Evolutionary conservation across 2,888 invertebrate genomes (phyloP).

Genomic region (Hoplodrina blanda): DNA sequence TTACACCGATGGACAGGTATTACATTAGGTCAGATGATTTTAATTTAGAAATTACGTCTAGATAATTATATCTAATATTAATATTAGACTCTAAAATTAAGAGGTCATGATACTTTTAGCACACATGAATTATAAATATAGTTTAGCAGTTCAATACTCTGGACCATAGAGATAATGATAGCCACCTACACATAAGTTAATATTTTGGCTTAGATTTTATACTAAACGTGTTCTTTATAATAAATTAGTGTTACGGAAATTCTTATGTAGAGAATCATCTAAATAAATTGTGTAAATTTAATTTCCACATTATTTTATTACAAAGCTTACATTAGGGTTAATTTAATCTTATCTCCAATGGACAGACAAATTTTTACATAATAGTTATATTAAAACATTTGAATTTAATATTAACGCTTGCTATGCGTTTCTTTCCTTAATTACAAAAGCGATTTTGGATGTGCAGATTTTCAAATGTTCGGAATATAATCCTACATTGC

Average conservation of each 20-base stretch:
- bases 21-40: conserved; percentile 70
- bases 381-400: conserved; percentile 31
- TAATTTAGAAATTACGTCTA: conserved; percentile 69
- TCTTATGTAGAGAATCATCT: conserved; percentile 81
- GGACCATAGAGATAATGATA: conserved; percentile 75
- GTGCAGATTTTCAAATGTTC: conserved; percentile 60
- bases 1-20: conserved; percentile 73
- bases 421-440: conserved; percentile 64
- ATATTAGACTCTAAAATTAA: conserved; percentile 83
- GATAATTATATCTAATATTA: conserved; percentile 67
- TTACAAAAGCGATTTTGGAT: conserved; percentile 73
- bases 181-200: conserved; percentile 78
- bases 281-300: conserved; percentile 86
- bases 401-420: conserved; percentile 53
- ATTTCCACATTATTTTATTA: conserved; percentile 81
- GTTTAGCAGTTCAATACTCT: conserved; percentile 71
- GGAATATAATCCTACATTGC: conserved; percentile 57
- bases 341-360: conserved; percentile 62
- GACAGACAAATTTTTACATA: conserved; percentile 61
- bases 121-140: conserved; percentile 72
- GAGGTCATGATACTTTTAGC: conserved; percentile 76
- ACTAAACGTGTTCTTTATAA: conserved; percentile 66
- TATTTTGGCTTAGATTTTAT: conserved; percentile 79
- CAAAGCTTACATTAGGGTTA: conserved; percentile 59
- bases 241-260: conserved; percentile 79